Percentiles rank a stretch among this genome's conserved stretches.
These are phyloP conservation scores for Meloidogyne chitwoodi DNA, from an alignment of 1,140 invertebrate genomes.

Conservation along the genomic window DNA sequence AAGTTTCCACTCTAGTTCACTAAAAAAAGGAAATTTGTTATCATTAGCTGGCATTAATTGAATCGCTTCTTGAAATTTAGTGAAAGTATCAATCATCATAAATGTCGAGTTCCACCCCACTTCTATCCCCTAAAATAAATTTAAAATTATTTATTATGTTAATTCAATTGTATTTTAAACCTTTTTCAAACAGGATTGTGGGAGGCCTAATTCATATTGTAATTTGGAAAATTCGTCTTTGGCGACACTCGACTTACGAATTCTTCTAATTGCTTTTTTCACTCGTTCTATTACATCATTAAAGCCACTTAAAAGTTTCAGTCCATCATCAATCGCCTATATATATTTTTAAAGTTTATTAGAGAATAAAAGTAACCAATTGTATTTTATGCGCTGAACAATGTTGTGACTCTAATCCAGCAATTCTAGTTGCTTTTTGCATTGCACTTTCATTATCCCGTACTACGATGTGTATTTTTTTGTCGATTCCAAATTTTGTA, in stretches of 20 bases:
- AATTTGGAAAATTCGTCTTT: not conserved
- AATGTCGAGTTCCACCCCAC: constrained; percentile 2
- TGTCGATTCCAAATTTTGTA: too few relatives aligned
- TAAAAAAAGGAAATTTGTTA: not conserved
- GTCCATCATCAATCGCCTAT: not conserved
- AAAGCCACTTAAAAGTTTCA: not conserved
- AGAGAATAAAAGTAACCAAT: not conserved
- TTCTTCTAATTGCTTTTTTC: not conserved
- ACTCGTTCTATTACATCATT: not conserved
- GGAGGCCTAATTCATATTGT: not conserved
- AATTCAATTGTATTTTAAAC: not conserved
- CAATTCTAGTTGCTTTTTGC: not conserved
- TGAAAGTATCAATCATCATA: not conserved
- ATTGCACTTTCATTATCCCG: not conserved
- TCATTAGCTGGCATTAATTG: not conserved
- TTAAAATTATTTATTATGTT: not conserved
- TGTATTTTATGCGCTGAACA: not conserved
- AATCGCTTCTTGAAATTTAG: not conserved
- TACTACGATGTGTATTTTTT: not conserved
- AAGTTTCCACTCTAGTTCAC: not conserved
- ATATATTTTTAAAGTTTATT: not conserved
- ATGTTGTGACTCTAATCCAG: not conserved
- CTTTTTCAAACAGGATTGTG: not conserved
- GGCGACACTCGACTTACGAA: not conserved
- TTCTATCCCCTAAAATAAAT: constrained; percentile 1